These are phyloP conservation scores for Keiferia lycopersicella DNA, from an alignment of 2,888 invertebrate genomes.

Conservation along the genomic window DNA sequence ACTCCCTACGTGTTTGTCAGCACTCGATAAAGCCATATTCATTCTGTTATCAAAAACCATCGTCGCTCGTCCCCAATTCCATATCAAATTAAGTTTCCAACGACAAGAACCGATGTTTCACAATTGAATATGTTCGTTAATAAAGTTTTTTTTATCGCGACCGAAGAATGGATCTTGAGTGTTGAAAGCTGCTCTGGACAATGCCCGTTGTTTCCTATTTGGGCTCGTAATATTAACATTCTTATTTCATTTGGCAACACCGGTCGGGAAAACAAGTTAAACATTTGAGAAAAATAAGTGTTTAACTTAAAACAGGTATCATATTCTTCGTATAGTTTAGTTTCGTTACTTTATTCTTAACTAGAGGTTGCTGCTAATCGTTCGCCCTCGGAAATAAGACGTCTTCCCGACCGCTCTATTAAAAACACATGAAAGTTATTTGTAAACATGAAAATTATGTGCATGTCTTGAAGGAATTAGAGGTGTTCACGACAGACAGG, in stretches of 20 bases:
- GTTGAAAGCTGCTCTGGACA: slow-evolving; percentile 51
- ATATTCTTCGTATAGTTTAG: too few species aligned
- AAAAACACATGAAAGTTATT: too few species aligned
- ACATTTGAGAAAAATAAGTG: too few species aligned
- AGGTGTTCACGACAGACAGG: too few species aligned
- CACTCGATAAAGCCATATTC: slow-evolving; percentile 11
- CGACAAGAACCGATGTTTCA: slow-evolving; percentile 63
- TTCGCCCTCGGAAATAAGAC: too few species aligned
- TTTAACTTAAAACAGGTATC: too few species aligned
- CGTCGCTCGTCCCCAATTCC: slow-evolving; percentile 13
- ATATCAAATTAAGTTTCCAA: slow-evolving; percentile 40
- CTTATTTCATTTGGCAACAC: too few species aligned
- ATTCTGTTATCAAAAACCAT: background rate
- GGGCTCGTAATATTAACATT: slow-evolving; percentile 54
- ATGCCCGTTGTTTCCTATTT: slow-evolving; percentile 63
- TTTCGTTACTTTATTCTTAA: slow-evolving; percentile 32
- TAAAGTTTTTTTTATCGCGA: slow-evolving; percentile 55
- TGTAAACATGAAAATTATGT: too few species aligned
- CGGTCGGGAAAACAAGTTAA: too few species aligned
- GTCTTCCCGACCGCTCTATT: too few species aligned
- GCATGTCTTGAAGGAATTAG: too few species aligned
- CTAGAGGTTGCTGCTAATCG: too few species aligned
- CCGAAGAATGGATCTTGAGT: slow-evolving; percentile 58
- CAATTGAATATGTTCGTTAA: slow-evolving; percentile 71
- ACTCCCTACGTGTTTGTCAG: background rate